Evolutionary conservation across 2,888 invertebrate species (phyloP).

Genomic region (Synanthedon tipuliformis): DNA sequence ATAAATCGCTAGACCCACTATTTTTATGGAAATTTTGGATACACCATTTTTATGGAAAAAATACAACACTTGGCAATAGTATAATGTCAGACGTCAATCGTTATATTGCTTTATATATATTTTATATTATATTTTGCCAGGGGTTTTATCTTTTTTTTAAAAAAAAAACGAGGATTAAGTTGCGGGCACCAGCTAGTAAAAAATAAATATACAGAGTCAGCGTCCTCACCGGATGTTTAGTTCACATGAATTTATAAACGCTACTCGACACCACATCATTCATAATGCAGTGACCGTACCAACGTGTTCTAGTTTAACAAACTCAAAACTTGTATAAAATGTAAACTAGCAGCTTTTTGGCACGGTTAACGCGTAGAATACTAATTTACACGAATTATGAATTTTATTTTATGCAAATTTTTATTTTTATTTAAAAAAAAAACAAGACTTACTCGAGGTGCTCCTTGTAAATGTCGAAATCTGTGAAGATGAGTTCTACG

Average conservation of each 20-base stretch:
- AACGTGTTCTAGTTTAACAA: neutral
- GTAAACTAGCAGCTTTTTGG: neutral
- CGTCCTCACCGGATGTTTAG: neutral
- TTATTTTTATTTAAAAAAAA: slow-evolving; percentile 1
- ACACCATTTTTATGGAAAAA: too few species aligned
- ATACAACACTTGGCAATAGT: too few species aligned
- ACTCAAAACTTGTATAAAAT: neutral
- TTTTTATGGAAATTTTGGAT: too few species aligned
- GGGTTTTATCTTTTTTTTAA: too few species aligned
- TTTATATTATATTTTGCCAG: too few species aligned
- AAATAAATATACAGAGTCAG: neutral
- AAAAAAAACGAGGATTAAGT: too few species aligned
- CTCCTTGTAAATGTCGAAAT: slow-evolving; percentile 80
- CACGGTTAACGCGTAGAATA: neutral
- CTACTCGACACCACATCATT: neutral
- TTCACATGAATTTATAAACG: neutral
- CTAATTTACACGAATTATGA: neutral
- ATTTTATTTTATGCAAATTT: neutral
- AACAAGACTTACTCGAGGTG: slow-evolving; percentile 73
- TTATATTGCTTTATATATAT: too few species aligned
- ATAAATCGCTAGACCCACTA: too few species aligned
- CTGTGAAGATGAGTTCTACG: slow-evolving; percentile 83
- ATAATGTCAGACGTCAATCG: too few species aligned
- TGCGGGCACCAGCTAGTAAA: too few species aligned
- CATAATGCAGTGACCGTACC: neutral